These are phyloP conservation scores for Pyrocoelia pectoralis DNA, from an alignment of 2,888 invertebrate genomes.

Conservation along the genomic window DNA sequence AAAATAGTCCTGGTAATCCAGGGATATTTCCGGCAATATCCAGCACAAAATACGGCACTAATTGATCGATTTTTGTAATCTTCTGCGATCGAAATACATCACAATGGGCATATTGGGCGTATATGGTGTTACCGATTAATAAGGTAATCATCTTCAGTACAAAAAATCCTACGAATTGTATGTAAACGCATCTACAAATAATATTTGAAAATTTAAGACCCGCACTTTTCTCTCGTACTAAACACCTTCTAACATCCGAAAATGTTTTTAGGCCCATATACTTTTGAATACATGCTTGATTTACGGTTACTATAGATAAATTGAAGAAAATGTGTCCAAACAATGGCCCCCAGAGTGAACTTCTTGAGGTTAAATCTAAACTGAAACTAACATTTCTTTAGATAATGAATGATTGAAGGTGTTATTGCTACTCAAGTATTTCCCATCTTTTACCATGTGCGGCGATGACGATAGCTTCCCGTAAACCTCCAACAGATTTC, in stretches of 20 bases:
- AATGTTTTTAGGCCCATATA: conserved; percentile 59
- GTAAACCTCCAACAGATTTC: conserved; percentile 51
- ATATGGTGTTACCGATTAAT: conserved; percentile 68
- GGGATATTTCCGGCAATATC: conserved; percentile 79
- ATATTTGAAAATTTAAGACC: no score
- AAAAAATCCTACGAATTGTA: no score
- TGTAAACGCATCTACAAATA: neutral
- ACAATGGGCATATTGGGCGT: conserved; percentile 70
- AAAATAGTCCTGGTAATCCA: conserved; percentile 86
- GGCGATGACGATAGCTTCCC: conserved; percentile 52
- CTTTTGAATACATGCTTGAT: conserved; percentile 67
- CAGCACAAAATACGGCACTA: conserved; percentile 86
- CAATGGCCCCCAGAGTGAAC: conserved; percentile 68
- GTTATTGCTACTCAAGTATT: conserved; percentile 66
- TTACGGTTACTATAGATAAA: conserved; percentile 64
- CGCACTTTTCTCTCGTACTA: neutral
- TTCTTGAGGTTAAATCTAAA: conserved; percentile 66
- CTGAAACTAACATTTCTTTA: conserved; percentile 62
- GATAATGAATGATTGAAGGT: conserved; percentile 38
- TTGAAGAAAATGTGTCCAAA: conserved; percentile 64
- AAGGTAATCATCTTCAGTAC: conserved; percentile 51
- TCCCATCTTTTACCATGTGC: conserved; percentile 60
- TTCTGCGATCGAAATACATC: conserved; percentile 67
- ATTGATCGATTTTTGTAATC: conserved; percentile 77
- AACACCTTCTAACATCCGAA: conserved; percentile 52